These are phyloP conservation scores for Subacronicta megacephala DNA, from an alignment of 2,888 invertebrate genomes.

Conservation along the genomic window DNA sequence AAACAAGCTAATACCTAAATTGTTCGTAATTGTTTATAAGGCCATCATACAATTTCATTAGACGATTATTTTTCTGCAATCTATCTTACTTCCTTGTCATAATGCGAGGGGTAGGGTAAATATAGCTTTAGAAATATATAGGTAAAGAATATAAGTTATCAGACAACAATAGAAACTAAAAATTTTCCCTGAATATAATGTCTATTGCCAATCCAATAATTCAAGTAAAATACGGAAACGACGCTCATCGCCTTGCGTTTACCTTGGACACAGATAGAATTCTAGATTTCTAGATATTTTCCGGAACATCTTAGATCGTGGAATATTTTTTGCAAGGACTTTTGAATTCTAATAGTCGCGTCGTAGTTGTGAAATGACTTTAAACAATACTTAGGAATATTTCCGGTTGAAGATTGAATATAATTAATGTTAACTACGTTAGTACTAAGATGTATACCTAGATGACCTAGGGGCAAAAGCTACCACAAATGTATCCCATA, in stretches of 20 bases:
- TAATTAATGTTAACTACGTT: background rate
- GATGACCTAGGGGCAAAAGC: too few species aligned
- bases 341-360: conserved; percentile 12
- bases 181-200: conserved; percentile 29
- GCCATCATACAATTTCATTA: background rate
- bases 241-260: conserved; percentile 42
- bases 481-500: too few species aligned
- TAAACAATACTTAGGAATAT: conserved; percentile 1
- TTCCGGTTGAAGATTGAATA: background rate
- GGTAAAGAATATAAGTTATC: conserved; percentile 15
- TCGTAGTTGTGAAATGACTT: conserved; percentile 2
- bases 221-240: conserved; percentile 67
- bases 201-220: conserved; percentile 52
- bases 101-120: background rate
- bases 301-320: conserved; percentile 16
- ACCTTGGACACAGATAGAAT: conserved; percentile 68
- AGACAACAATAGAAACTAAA: conserved; percentile 33
- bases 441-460: too few species aligned
- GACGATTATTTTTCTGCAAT: background rate
- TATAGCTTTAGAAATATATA: background rate
- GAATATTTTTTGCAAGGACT: conserved; percentile 14
- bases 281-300: conserved; percentile 58
- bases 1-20: too few species aligned
- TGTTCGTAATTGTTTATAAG: background rate
- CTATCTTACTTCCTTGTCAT: background rate